Evolutionary conservation across 2,888 invertebrate genomes (phyloP), one percentile per base, ranked within the genome.

Genomic region (Nomada goodeniana): DNA sequence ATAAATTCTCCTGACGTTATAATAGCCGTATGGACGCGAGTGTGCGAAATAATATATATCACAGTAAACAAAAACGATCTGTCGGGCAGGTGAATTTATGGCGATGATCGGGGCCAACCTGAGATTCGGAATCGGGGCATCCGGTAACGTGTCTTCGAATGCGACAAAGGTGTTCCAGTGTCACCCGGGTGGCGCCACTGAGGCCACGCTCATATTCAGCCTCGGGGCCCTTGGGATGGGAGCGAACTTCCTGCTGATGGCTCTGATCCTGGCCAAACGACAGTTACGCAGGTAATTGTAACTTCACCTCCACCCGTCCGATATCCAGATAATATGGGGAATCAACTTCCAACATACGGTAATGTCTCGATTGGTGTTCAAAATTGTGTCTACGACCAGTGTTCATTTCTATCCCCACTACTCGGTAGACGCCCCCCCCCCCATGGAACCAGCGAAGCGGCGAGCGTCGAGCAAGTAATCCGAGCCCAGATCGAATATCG

Each of bases 41-140:
- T 47, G 47, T 47, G 15, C 42, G 18, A 55, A 23, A 23, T 20
- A 29, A 50, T 20, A 50, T 13, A 50, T 18, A 18, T 18, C 18
- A 50, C 15, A 50, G 15, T 50, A 10, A 26, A 26, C 42, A 11
- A 15, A n/a, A 15, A 23, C 26, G n/a, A 23, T 80, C 42, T 50
- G 44, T 71, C 3, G 11, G 11, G 15, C 95, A 95, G 96, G 96
- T 82, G 96, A 96, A 89, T 96, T 96, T 86, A 96, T 96, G 93
- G 96, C 96, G 88, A 97, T 97, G 96, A 97, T 97, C 90, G 97
- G 97, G 80, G 97, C 96, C 89, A 97, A 97, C 94, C 95, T 97
- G 84, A 96, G 97, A 88, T 95, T 95, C 90, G 95, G 95, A 80
- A 96, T 96, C 93, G 96, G 96, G 50, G 96, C 96, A 53, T 95